Evolutionary conservation across 2,113 vertebrate species (phyloP).

Genomic region (Pteropus alecto): DNA sequence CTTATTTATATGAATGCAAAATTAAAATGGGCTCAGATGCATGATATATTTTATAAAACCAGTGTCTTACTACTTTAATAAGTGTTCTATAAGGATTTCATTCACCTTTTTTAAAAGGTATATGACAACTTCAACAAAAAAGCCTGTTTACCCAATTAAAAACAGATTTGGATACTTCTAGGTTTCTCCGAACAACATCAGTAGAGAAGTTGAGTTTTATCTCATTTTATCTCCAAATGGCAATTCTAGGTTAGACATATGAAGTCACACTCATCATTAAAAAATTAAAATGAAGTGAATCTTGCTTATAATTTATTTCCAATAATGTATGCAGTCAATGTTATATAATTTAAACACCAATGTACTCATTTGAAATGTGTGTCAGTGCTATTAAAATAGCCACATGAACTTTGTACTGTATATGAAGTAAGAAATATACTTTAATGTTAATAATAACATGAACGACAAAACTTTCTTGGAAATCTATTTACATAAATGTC

Average conservation of each 20-base stretch:
- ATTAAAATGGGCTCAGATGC: not conserved
- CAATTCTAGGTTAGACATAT: not conserved
- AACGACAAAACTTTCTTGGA: not conserved
- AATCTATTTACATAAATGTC: not conserved
- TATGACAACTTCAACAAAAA: not conserved
- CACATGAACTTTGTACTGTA: not conserved
- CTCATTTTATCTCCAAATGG: not conserved
- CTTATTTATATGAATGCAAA: slow-evolving; percentile 1
- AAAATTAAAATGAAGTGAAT: not conserved
- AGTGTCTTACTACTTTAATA: not conserved
- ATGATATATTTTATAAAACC: not conserved
- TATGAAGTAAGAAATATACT: not conserved
- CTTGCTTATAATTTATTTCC: not conserved
- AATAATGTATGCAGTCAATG: not conserved
- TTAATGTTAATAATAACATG: not conserved
- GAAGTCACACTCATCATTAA: not conserved
- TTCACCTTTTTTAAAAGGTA: not conserved
- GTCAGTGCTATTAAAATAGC: not conserved
- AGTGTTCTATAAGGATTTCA: not conserved
- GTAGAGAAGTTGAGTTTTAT: not conserved
- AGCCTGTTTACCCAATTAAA: not conserved
- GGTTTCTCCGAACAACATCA: not conserved
- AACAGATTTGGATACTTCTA: not conserved
- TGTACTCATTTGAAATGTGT: not conserved
- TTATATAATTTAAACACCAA: not conserved